Evolutionary conservation across 2,888 invertebrate genomes (phyloP).

Genomic region (Apamea anceps): DNA sequence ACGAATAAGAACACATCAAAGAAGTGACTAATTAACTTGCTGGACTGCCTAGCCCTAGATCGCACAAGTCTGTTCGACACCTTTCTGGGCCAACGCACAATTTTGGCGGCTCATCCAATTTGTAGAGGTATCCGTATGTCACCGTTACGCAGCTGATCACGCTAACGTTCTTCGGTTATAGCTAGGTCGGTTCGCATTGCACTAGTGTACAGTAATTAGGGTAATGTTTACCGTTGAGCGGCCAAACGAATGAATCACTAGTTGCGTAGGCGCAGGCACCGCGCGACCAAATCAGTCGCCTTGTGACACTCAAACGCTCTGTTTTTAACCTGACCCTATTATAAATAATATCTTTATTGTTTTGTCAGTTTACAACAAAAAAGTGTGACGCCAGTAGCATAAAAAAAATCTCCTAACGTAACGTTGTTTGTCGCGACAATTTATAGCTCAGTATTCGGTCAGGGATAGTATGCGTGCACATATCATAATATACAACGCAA

Average conservation of each 20-base stretch:
- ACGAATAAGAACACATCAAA: conserved; percentile 25
- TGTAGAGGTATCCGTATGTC: conserved; percentile 47
- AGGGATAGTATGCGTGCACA: conserved; percentile 28
- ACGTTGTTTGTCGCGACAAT: conserved; percentile 50
- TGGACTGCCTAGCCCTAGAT: conserved; percentile 4
- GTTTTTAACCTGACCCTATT: conserved; percentile 80
- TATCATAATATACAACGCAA: conserved; percentile 30
- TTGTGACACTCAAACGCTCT: conserved; percentile 77
- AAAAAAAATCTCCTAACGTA: conserved; percentile 66
- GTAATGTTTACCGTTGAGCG: conserved; percentile 86
- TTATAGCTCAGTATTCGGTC: conserved; percentile 41
- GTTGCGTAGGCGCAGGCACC: conserved; percentile 81
- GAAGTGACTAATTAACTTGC: conserved; percentile 17
- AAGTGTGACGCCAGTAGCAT: conserved; percentile 65
- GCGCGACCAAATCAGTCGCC: conserved; percentile 83
- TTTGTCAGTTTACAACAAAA: conserved; percentile 67
- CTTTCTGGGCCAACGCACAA: conserved; percentile 25
- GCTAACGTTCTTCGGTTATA: conserved; percentile 57
- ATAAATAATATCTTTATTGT: conserved; percentile 72
- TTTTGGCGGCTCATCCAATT: conserved; percentile 30
- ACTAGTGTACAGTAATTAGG: conserved; percentile 81
- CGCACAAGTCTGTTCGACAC: conserved; percentile 1
- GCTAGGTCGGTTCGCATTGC: conserved; percentile 73
- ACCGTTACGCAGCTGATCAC: conserved; percentile 51
- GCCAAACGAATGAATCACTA: conserved; percentile 87